Percentiles rank a stretch among this genome's conserved stretches.
Conservation (phyloP, 30 jellyfish, hydroid and myxozoan genomes). For the Cassiopea andromeda region DNA sequence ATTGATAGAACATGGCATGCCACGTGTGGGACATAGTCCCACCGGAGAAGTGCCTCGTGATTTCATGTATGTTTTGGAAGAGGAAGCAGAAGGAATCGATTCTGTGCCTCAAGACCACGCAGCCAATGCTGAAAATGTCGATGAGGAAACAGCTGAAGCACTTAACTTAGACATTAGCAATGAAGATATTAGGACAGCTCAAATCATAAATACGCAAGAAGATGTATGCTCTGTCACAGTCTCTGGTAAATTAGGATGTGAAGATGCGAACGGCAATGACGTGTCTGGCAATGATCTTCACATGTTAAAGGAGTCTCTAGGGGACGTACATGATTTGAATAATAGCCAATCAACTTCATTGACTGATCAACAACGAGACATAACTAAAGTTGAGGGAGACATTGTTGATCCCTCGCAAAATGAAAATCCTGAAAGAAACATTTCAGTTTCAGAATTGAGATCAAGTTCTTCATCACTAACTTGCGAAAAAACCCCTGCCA, state of each 20-base stretch:
- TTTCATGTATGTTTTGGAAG: neutral
- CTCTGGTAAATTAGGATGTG: neutral
- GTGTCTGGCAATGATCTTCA: neutral
- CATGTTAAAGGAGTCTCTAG: neutral
- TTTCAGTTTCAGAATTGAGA: constrained; percentile 23
- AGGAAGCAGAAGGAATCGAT: neutral
- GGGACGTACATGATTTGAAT: neutral
- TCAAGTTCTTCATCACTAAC: neutral
- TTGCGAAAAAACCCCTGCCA: constrained; percentile 22
- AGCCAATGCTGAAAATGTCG: neutral
- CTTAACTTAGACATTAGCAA: neutral
- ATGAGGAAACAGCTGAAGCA: neutral
- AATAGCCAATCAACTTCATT: neutral
- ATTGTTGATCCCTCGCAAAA: neutral
- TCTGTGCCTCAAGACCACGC: neutral
- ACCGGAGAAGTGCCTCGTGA: neutral
- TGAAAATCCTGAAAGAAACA: neutral
- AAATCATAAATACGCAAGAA: neutral
- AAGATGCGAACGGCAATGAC: neutral
- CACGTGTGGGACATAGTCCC: neutral
- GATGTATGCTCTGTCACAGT: neutral
- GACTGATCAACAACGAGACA: neutral
- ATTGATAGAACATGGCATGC: neutral
- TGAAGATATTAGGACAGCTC: constrained; percentile 1
- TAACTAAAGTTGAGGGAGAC: neutral